Evolutionary conservation across 2,113 vertebrate species (phyloP), one percentile per base, ranked within the genome.

Genomic region (Ophiodon elongatus): DNA sequence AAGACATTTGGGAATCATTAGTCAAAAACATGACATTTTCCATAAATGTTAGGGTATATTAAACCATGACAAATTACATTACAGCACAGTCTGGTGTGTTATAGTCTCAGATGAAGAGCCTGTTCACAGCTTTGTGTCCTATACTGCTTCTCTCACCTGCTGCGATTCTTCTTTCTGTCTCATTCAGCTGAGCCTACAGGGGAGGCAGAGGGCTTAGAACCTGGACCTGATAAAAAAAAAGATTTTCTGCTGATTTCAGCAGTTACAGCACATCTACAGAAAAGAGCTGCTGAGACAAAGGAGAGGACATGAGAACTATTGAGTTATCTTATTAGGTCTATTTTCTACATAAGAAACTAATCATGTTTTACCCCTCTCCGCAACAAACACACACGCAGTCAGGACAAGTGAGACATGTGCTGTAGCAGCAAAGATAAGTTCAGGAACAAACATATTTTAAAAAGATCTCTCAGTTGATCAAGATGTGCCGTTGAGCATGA

Each of bases 161-260:
- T 37, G 76, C 1, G 9, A 82, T 64, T 81, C 60, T 52, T 71
- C 45, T 74, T 56, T 37, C 56, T 63, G 67, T 64, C 27, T 76
- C 4, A 0, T 54, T 43, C 52, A 75, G 76, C 81, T 75, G 45
- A 79, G 68, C 50, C 10, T 10, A 8, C 27, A 33, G 47, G 37
- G 79, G 67, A 79, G 56, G 79, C 79, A 21, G 45, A 75, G 13
- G 33, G 69, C 50, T 71, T 71, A 60, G 79, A 45, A 71, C 57
- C 59, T 76, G 29, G 4, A 64, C 23, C 23, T 9, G 45, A 80
- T 73, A 66, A 79, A 84, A 75, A n/a, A 31, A 31, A 11, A 0
- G 14, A 62, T 76, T 66, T 80, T 73, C 73, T 81, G 84, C 86
- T 90, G 66, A 87, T 88, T 72, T 54, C 69, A 83, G 81, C 85